phyloP scores from a whole-genome alignment of 1,140 invertebrate genomes.

The Zophobas morio region DNA sequence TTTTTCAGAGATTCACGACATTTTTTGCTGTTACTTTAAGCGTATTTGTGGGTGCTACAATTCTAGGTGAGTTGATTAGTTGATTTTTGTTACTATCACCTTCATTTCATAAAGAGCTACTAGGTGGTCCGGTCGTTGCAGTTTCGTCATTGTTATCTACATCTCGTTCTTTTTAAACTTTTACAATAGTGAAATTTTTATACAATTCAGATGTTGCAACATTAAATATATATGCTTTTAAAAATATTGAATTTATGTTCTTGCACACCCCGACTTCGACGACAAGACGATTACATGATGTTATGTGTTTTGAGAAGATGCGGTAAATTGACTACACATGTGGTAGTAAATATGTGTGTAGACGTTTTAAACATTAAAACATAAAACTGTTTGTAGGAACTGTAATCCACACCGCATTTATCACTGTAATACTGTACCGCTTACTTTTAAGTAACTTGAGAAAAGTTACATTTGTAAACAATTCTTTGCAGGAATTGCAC shows the following conservation, averaged over 20 bases:
- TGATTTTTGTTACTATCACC: conserved; percentile 2
- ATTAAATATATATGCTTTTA: conserved; percentile 3
- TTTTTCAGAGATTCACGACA: conserved; percentile 89
- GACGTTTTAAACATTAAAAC: no score
- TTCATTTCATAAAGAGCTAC: not conserved
- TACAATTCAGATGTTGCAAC: not conserved
- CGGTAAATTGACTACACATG: no score
- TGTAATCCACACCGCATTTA: no score
- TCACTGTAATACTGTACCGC: no score
- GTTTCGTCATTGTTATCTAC: conserved; percentile 13
- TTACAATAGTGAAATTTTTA: conserved; percentile 15
- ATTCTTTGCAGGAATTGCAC: no score
- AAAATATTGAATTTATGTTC: not conserved
- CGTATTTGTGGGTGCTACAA: conserved; percentile 92
- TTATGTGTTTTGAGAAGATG: no score
- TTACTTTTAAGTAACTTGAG: no score
- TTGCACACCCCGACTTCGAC: not conserved
- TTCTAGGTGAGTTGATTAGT: conserved; percentile 80
- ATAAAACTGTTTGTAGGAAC: no score
- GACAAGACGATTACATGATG: no score
- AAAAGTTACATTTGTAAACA: no score
- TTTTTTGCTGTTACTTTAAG: conserved; percentile 93
- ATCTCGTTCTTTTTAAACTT: conserved; percentile 2
- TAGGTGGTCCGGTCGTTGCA: conserved; percentile 6
- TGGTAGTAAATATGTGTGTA: no score